Conservation (phyloP, 2,888 invertebrate genomes). For the Tetragonula carbonaria region DNA sequence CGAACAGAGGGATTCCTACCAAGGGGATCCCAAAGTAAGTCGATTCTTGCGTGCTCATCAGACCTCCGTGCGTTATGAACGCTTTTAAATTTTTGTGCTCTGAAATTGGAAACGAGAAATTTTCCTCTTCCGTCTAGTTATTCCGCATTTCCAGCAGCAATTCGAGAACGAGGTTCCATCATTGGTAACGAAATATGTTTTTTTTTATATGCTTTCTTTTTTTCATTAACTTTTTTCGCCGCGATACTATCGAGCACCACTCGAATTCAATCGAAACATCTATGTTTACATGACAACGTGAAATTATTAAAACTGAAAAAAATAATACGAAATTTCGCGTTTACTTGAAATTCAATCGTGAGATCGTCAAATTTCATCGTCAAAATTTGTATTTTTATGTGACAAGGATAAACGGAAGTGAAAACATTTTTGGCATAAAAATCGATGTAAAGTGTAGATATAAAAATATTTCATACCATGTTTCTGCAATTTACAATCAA, state of each 20-base stretch:
- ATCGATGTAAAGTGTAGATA: not conserved
- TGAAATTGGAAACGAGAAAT: slow-evolving; percentile 36
- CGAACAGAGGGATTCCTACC: slow-evolving; percentile 78
- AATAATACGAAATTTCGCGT: not conserved
- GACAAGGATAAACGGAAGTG: not conserved
- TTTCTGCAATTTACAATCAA: too few relatives aligned
- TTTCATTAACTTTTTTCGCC: not conserved
- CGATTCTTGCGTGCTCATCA: slow-evolving; percentile 77
- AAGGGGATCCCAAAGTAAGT: slow-evolving; percentile 75
- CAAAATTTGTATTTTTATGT: not conserved
- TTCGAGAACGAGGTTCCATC: not conserved
- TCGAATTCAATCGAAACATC: not conserved
- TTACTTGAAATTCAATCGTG: not conserved
- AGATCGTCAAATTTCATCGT: not conserved
- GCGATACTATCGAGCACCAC: not conserved
- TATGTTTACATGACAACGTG: not conserved
- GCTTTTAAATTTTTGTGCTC: slow-evolving; percentile 77
- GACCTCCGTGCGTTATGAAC: slow-evolving; percentile 79
- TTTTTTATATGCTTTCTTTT: not conserved
- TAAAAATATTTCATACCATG: too few relatives aligned
- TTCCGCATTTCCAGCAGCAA: not conserved
- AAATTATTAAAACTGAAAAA: not conserved
- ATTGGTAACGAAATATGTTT: not conserved
- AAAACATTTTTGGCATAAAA: not conserved
- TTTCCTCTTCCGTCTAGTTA: not conserved